Conservation (phyloP, 2,797 vertebrate species). For the Enteromius argenteus region DNA sequence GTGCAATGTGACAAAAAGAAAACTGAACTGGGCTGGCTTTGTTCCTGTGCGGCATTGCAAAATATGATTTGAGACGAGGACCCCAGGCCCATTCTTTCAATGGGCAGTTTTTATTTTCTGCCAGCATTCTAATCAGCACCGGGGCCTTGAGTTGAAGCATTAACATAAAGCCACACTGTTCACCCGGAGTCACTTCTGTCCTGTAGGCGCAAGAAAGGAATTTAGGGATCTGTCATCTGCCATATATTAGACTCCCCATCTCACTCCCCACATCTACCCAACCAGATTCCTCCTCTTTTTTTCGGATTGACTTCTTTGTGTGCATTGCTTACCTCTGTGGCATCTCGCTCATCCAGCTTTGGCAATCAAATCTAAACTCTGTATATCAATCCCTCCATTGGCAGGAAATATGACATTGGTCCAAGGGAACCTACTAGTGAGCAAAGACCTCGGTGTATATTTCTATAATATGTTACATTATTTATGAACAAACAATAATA, state of each 20-base stretch:
- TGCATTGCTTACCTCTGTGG: conserved; percentile 37
- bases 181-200: conserved; percentile 85
- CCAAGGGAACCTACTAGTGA: neutral
- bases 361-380: neutral
- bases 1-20: conserved; percentile 87
- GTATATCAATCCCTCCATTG: neutral
- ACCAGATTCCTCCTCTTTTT: conserved; percentile 74
- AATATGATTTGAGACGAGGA: conserved; percentile 94
- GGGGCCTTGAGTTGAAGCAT: conserved; percentile 83
- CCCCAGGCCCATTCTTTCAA: conserved; percentile 87
- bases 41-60: conserved; percentile 86
- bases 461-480: no score
- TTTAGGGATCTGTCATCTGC: conserved; percentile 93
- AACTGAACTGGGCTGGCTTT: conserved; percentile 84
- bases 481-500: no score
- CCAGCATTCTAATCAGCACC: conserved; percentile 91
- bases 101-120: conserved; percentile 90
- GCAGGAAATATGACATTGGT: neutral
- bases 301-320: conserved; percentile 69
- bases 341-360: conserved; percentile 31
- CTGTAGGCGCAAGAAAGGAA: conserved; percentile 88
- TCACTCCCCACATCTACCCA: conserved; percentile 48
- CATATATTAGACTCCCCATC: conserved; percentile 84
- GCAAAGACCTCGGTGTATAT: no score
- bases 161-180: conserved; percentile 94